Evolutionary conservation across 1,140 invertebrate genomes (phyloP).

Genomic region (Drosophila erecta): DNA sequence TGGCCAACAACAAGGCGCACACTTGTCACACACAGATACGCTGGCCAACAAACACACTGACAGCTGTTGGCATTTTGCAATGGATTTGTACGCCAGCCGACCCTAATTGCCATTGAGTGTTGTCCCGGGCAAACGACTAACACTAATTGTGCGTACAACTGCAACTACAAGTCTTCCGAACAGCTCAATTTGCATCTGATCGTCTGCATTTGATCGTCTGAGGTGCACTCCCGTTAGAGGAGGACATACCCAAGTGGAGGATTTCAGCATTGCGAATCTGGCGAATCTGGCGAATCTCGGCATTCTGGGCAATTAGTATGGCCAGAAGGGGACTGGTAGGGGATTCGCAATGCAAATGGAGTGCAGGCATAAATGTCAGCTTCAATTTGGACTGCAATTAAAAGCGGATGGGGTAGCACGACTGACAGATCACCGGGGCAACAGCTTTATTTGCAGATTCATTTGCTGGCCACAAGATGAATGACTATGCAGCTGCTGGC

Average conservation of each 20-base stretch:
- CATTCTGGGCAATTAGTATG: constrained; percentile 73
- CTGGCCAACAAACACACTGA: constrained; percentile 9
- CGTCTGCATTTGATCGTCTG: constrained; percentile 43
- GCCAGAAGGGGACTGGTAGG: constrained; percentile 25
- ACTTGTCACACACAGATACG: constrained; percentile 52
- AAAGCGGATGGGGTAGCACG: constrained; percentile 38
- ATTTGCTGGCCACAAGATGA: constrained; percentile 62
- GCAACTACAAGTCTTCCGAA: constrained; percentile 49
- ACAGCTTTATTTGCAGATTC: constrained; percentile 70
- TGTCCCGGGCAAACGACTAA: constrained; percentile 67
- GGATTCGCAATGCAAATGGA: constrained; percentile 53
- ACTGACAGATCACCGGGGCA: constrained; percentile 63
- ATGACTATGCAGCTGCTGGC: constrained; percentile 57
- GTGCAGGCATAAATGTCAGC: constrained; percentile 77
- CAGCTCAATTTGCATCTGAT: constrained; percentile 70
- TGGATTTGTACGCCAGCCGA: constrained; percentile 56
- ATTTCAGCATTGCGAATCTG: background rate
- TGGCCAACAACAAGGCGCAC: constrained; percentile 52
- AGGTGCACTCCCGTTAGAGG: constrained; percentile 29
- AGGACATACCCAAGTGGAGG: constrained; percentile 7
- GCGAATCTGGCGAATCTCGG: no score
- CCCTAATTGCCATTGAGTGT: constrained; percentile 81
- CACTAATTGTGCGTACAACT: constrained; percentile 80
- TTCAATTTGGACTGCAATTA: constrained; percentile 73
- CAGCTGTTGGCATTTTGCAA: constrained; percentile 51